Percentiles rank a stretch among this genome's conserved stretches.
phyloP scores from a whole-genome alignment of 2,888 invertebrate species.

The Polymixis flavicincta region DNA sequence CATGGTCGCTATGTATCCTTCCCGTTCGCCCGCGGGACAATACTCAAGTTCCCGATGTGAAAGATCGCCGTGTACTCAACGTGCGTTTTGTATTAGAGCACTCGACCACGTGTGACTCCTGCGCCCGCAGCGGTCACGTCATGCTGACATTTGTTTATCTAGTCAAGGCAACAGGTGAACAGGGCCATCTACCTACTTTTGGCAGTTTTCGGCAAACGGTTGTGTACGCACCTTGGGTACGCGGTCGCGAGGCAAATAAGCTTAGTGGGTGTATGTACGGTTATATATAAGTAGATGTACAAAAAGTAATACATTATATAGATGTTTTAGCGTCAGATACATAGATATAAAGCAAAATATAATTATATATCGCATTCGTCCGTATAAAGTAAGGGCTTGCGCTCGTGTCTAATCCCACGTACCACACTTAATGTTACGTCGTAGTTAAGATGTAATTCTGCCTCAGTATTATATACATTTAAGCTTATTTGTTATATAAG shows the following conservation, averaged over 20 bases:
- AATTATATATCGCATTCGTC: constrained; percentile 91
- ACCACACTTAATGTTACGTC: constrained; percentile 90
- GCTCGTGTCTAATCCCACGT: constrained; percentile 90
- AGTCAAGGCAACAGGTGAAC: constrained; percentile 78
- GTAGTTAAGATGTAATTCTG: constrained; percentile 91
- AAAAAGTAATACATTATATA: constrained; percentile 91
- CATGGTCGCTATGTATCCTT: constrained; percentile 52
- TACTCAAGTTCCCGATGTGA: constrained; percentile 83
- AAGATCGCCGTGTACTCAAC: constrained; percentile 83
- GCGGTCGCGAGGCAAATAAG: constrained; percentile 84
- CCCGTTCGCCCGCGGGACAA: constrained; percentile 88
- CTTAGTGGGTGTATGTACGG: constrained; percentile 90
- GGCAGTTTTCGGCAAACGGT: constrained; percentile 68
- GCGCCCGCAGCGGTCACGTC: constrained; percentile 66
- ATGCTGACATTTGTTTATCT: constrained; percentile 75
- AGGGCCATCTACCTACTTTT: constrained; percentile 63
- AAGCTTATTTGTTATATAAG: constrained; percentile 91
- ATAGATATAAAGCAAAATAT: constrained; percentile 91
- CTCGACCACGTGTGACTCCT: constrained; percentile 67
- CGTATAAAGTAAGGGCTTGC: constrained; percentile 90
- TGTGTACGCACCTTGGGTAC: constrained; percentile 85
- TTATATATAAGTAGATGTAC: constrained; percentile 91
- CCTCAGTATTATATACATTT: constrained; percentile 91
- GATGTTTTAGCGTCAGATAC: constrained; percentile 91
- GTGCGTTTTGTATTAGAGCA: constrained; percentile 75